Conservation (phyloP, 2,113 vertebrate species). For the Hyaena hyaena region DNA sequence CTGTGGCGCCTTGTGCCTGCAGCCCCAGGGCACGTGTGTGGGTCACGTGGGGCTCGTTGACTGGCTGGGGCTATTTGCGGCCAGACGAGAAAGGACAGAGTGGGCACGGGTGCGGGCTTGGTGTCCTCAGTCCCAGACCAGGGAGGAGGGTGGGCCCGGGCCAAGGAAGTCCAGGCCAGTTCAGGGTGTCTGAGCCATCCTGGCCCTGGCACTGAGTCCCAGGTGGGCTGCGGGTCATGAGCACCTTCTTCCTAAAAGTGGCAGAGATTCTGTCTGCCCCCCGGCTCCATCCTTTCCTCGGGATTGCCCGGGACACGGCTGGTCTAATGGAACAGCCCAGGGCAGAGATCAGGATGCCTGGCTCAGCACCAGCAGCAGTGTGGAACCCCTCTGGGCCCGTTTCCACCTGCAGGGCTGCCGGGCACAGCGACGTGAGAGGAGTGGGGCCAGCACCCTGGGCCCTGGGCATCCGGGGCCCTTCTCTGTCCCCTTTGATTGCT, state of each 20-base stretch:
- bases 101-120: fast-evolving
- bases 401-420: not conserved
- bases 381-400: not conserved
- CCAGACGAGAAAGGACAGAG: not conserved
- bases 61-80: not conserved
- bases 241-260: not conserved
- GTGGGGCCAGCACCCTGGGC: not conserved
- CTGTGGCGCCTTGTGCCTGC: fast-evolving
- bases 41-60: not conserved
- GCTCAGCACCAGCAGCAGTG: not conserved
- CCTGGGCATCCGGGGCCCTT: not conserved
- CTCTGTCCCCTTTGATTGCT: too few species aligned
- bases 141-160: not conserved
- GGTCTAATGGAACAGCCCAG: not conserved
- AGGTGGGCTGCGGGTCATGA: not conserved
- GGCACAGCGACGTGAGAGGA: not conserved
- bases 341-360: not conserved
- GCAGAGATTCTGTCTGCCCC: too few species aligned
- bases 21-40: not conserved
- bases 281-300: too few species aligned
- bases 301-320: not conserved
- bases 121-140: not conserved
- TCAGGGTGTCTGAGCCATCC: not conserved
- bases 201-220: not conserved
- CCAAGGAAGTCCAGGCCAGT: not conserved